A percentile compares a stretch with the other conserved stretches of the same genome.
phyloP scores from a whole-genome alignment of 2,797 vertebrate genomes.

The Eremophila alpestris region DNA sequence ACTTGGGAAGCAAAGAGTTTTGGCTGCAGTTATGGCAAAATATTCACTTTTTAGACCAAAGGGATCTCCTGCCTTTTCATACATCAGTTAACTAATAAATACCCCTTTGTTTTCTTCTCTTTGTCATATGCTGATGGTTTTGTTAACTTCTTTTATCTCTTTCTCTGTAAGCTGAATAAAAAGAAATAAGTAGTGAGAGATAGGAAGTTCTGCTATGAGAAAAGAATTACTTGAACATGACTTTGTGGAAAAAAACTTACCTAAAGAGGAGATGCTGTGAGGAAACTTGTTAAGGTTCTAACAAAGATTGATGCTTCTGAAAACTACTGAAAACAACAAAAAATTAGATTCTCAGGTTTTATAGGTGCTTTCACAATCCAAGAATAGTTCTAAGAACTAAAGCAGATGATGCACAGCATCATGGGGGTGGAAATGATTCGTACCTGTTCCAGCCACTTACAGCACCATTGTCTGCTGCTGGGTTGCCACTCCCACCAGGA shows the following conservation, averaged over 20 bases:
- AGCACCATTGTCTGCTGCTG: accelerated
- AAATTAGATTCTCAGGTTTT: background rate
- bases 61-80: background rate
- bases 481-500: background rate
- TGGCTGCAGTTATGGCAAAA: background rate
- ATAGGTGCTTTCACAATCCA: background rate
- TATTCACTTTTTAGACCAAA: background rate
- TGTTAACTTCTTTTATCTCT: background rate
- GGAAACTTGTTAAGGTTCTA: background rate
- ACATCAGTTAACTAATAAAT: background rate
- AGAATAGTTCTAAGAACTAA: background rate
- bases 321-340: background rate
- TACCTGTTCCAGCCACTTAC: background rate
- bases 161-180: background rate
- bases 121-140: background rate
- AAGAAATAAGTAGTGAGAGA: background rate
- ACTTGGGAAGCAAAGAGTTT: background rate
- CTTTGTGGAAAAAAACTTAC: background rate
- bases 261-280: background rate
- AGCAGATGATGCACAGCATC: background rate
- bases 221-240: background rate
- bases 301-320: background rate
- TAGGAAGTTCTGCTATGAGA: background rate
- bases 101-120: background rate
- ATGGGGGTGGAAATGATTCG: background rate